Percentiles rank a stretch among this genome's conserved stretches.
Conservation (phyloP, 2,888 invertebrate genomes). For the Pollenia amentaria region DNA sequence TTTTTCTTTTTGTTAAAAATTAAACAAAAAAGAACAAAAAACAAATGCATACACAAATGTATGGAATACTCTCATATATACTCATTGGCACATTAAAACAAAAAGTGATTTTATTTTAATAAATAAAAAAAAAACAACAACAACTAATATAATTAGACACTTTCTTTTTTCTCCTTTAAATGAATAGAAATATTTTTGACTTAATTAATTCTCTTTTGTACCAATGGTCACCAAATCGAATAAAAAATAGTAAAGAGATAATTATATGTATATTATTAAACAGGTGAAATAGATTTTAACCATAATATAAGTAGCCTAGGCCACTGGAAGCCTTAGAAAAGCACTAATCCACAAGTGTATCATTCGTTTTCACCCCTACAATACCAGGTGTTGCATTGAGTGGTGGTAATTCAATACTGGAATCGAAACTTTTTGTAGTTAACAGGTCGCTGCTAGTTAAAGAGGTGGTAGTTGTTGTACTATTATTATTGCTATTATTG, state of each 20-base stretch:
- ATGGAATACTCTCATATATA: conserved; percentile 52
- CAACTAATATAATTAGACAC: conserved; percentile 10
- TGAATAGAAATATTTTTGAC: conserved; percentile 31
- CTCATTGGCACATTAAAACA: conserved; percentile 67
- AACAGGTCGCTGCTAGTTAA: conserved; percentile 81
- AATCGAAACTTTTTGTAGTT: conserved; percentile 82
- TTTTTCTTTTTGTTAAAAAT: conserved; percentile 44
- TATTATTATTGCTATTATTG: conserved; percentile 75
- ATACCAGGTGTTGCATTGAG: conserved; percentile 72
- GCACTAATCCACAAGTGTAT: conserved; percentile 75
- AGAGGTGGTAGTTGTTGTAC: conserved; percentile 76
- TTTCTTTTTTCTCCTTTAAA: conserved; percentile 11
- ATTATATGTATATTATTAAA: conserved; percentile 43
- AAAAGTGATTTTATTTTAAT: conserved; percentile 54
- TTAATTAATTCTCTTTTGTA: conserved; percentile 37
- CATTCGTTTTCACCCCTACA: conserved; percentile 71
- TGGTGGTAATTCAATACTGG: conserved; percentile 80
- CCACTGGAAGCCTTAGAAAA: conserved; percentile 72
- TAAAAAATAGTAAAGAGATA: conserved; percentile 10
- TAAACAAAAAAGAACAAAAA: conserved; percentile 39
- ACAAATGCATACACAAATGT: conserved; percentile 66
- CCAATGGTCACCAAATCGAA: conserved; percentile 44
- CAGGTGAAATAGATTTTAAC: conserved; percentile 58
- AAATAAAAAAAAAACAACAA: conserved; percentile 13
- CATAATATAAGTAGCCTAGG: conserved; percentile 68